Percentiles rank a stretch among this genome's conserved stretches.
These are phyloP conservation scores for Morpho achilles DNA, from an alignment of 2,888 invertebrate species.

Conservation along the genomic window DNA sequence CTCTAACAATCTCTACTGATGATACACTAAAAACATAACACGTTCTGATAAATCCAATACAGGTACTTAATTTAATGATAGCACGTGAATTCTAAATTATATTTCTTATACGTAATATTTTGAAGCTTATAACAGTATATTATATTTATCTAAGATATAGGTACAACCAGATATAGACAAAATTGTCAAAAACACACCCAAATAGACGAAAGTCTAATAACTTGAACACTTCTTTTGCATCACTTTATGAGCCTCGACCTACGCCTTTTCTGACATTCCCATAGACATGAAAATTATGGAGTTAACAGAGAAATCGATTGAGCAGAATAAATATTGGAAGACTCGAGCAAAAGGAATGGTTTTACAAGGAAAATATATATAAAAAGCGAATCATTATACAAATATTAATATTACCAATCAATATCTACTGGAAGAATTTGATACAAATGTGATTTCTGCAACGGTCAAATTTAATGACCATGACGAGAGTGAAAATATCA, in stretches of 20 bases:
- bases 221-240: conserved; percentile 54
- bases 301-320: conserved; percentile 36
- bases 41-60: conserved; percentile 14
- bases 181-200: conserved; percentile 45
- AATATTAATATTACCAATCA: conserved; percentile 18
- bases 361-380: conserved; percentile 18
- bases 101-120: conserved; percentile 33
- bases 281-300: conserved; percentile 13
- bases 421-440: background rate
- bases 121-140: conserved; percentile 47
- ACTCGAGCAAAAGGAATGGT: conserved; percentile 47
- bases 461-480: background rate
- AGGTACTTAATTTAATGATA: conserved; percentile 29
- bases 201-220: conserved; percentile 39
- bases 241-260: conserved; percentile 30
- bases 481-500: conserved; percentile 1
- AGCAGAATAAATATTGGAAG: conserved; percentile 59
- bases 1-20: too few relatives aligned
- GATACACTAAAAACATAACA: conserved; percentile 13
- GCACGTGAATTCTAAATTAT: conserved; percentile 47
- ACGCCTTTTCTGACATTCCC: conserved; percentile 10
- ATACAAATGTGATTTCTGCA: too few relatives aligned
- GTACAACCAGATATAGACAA: conserved; percentile 42
- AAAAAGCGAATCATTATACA: conserved; percentile 19
- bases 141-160: conserved; percentile 46